These are phyloP conservation scores for Sceloporus tristichus DNA, from an alignment of 2,113 vertebrate species.

Conservation along the genomic window DNA sequence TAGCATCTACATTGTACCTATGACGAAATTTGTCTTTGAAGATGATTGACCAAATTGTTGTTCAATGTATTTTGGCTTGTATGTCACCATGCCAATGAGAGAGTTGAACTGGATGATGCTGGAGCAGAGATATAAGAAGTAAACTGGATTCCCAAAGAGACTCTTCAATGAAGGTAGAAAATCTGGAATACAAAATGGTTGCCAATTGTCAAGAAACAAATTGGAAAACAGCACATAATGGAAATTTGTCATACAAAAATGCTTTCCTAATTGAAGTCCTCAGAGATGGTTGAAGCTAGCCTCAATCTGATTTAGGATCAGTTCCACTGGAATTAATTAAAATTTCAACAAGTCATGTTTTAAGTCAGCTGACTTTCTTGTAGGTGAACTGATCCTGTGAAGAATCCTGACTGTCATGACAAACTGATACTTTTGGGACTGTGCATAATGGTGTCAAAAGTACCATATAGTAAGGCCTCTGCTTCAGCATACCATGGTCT, in stretches of 20 bases:
- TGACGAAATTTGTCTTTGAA: slow-evolving; percentile 92
- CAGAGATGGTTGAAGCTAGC: background rate
- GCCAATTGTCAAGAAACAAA: slow-evolving; percentile 1
- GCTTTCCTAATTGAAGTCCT: background rate
- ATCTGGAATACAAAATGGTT: slow-evolving; percentile 78
- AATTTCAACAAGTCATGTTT: no score
- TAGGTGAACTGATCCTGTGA: background rate
- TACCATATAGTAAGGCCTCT: no score
- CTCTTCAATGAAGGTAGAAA: slow-evolving; percentile 89
- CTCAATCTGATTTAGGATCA: background rate
- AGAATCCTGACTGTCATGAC: background rate
- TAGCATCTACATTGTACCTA: slow-evolving; percentile 77
- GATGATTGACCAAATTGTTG: slow-evolving; percentile 93
- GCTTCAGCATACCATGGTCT: background rate
- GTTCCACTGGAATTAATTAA: background rate
- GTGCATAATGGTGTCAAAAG: background rate
- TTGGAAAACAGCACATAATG: background rate
- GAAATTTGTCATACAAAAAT: background rate
- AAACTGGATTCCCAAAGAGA: slow-evolving; percentile 89
- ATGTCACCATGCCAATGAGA: slow-evolving; percentile 95
- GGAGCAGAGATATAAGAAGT: slow-evolving; percentile 86
- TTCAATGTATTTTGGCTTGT: slow-evolving; percentile 96
- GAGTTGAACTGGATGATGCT: slow-evolving; percentile 92
- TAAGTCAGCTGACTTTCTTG: background rate
- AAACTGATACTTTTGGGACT: background rate